Percentiles rank a stretch among this genome's conserved stretches.
These are phyloP conservation scores for Rhinoderma darwinii DNA, from an alignment of 2,113 vertebrate species.

Conservation along the genomic window DNA sequence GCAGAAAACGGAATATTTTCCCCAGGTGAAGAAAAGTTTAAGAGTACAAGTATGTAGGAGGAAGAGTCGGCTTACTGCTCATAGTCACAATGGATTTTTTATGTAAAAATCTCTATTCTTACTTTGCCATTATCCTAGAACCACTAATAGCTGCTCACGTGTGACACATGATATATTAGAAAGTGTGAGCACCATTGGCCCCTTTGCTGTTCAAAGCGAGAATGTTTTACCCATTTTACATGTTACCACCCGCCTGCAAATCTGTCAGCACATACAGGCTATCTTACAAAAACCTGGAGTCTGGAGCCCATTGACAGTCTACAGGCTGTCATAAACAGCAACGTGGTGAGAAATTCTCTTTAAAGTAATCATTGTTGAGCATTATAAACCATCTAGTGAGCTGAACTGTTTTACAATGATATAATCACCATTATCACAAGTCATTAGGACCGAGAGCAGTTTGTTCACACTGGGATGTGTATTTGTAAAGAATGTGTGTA, in stretches of 20 bases:
- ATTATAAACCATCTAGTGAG: background rate
- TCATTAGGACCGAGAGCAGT: background rate
- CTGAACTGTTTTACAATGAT: background rate
- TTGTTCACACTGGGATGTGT: constrained; percentile 24
- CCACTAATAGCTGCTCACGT: too few species aligned
- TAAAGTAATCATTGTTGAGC: background rate
- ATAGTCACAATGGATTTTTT: background rate
- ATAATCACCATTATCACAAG: background rate
- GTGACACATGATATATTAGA: background rate
- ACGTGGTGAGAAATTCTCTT: background rate
- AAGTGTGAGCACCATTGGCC: background rate
- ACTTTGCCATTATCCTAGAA: background rate
- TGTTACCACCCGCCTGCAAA: background rate
- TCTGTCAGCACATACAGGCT: background rate
- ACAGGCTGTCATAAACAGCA: background rate
- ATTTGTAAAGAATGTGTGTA: background rate
- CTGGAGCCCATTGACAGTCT: background rate
- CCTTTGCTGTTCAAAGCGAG: background rate
- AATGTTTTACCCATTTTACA: background rate
- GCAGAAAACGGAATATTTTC: background rate
- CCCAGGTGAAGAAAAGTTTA: background rate
- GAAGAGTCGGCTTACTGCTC: background rate
- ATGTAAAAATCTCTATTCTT: background rate
- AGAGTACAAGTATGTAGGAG: background rate
- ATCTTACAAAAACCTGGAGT: background rate